Base-by-base conservation (phyloP, 2,797 vertebrate species). In the Amblyraja radiata region DNA sequence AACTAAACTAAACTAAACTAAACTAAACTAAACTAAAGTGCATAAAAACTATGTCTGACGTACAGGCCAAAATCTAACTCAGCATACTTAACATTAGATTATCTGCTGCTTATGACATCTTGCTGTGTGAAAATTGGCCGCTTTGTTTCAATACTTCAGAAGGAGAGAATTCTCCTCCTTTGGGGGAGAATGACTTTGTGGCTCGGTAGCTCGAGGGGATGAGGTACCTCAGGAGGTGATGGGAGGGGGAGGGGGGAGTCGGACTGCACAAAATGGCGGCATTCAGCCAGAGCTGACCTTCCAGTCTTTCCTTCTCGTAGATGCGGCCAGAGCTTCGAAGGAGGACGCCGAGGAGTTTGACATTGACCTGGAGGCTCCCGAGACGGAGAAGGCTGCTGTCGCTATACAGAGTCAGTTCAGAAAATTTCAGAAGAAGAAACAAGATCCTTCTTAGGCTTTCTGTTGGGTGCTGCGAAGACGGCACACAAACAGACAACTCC, bases 351-450 rank as follows among this genome's bases (percentile, higher is more conserved):
- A 99, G 93, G 98, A 99, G 78, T 98, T 99, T 80, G 98, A 99
- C 96, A 99, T 99, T 46, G 98, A 99, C 96, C 98, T 99, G 98
- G 98, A 97, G 0, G 97, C 98, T 2, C 98, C 98, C 18, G 98
- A 99, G 96, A 99, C 98, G 93, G 98, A 98, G 95, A 97, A 98
- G 94, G 98, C 98, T 2, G 98, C 98, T 0, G 98, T 99, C 94
- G 98, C 98, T 93, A 99, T 99, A 96, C 98, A 99, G 95, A 99
- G 98, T 91, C 98, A 99, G 97, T 99, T 99, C 97, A 99, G 98
- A 96, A 99, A 99, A 97, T 99, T 99, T 97, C 98, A 99, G 97
- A 99, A 99, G 98, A 99, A 99, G 96, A 99, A 99, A 95, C 80
- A 93, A 13, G 74, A 93, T 54, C 71, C 90, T 73, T 92, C 90